Evolutionary conservation across 2,797 vertebrate genomes (phyloP).

Genomic region (Eidolon dupreanum): DNA sequence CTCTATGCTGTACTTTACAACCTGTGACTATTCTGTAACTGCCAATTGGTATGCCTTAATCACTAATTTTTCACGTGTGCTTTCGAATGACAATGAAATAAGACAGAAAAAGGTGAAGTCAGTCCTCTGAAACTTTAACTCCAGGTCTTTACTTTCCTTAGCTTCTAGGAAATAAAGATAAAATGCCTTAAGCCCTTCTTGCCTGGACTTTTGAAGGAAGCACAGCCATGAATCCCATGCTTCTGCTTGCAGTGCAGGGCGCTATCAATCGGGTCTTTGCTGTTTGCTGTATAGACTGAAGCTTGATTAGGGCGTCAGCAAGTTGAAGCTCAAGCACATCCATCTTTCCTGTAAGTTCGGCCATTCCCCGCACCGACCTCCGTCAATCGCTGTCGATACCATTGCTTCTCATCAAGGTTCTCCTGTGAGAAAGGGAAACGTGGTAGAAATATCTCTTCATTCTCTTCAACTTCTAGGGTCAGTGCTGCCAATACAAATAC

Average conservation of each 20-base stretch:
- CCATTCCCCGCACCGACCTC: no score
- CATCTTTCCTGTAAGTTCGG: conserved; percentile 29
- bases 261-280: neutral
- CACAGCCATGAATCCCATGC: neutral
- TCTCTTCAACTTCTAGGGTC: neutral
- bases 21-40: neutral
- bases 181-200: neutral
- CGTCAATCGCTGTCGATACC: neutral
- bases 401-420: neutral
- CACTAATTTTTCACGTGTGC: neutral
- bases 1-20: neutral
- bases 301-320: conserved; percentile 38
- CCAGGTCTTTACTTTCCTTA: neutral
- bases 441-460: neutral
- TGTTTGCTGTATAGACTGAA: neutral
- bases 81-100: neutral
- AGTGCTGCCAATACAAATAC: neutral
- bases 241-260: neutral
- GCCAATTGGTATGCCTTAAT: no score
- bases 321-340: neutral
- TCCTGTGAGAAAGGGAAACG: neutral
- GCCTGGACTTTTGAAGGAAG: neutral
- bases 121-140: neutral
- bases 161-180: neutral
- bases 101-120: no score